These are phyloP conservation scores for Suncus etruscus DNA, from an alignment of 2,113 vertebrate species.

Conservation along the genomic window DNA sequence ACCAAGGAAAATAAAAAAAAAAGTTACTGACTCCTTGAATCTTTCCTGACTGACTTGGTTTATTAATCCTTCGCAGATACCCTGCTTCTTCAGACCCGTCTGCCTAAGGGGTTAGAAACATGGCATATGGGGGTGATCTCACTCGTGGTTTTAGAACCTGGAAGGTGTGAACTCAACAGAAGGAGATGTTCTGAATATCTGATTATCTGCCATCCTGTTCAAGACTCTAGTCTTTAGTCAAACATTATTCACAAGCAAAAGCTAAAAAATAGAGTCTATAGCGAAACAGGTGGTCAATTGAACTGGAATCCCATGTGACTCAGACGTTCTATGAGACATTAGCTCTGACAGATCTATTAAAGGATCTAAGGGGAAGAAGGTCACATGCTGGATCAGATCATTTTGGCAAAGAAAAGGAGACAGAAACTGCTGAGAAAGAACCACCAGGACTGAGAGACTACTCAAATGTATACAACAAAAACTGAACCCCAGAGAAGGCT, in stretches of 20 bases:
- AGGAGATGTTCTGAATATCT: not conserved
- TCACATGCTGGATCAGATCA: not conserved
- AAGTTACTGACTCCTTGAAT: too few species aligned
- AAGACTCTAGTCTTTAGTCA: not conserved
- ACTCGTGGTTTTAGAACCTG: too few species aligned
- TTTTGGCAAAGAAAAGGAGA: not conserved
- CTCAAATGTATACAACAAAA: too few species aligned
- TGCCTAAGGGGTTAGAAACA: too few species aligned
- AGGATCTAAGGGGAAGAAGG: slow-evolving; percentile 18
- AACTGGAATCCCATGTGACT: not conserved
- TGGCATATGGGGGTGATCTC: too few species aligned
- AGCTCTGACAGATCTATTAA: not conserved
- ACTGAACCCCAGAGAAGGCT: too few species aligned
- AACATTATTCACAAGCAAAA: not conserved
- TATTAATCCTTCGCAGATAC: too few species aligned
- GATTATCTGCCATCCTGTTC: not conserved
- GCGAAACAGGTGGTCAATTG: not conserved
- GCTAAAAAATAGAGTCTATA: not conserved
- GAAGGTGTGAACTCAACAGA: not conserved
- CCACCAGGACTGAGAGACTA: not conserved
- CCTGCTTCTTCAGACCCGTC: too few species aligned
- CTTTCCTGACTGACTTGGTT: too few species aligned
- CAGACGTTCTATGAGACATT: not conserved
- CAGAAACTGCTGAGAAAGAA: slow-evolving; percentile 3
- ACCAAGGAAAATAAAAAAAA: too few species aligned